Evolutionary conservation across 2,113 vertebrate genomes (phyloP).

Genomic region (Rana temporaria): DNA sequence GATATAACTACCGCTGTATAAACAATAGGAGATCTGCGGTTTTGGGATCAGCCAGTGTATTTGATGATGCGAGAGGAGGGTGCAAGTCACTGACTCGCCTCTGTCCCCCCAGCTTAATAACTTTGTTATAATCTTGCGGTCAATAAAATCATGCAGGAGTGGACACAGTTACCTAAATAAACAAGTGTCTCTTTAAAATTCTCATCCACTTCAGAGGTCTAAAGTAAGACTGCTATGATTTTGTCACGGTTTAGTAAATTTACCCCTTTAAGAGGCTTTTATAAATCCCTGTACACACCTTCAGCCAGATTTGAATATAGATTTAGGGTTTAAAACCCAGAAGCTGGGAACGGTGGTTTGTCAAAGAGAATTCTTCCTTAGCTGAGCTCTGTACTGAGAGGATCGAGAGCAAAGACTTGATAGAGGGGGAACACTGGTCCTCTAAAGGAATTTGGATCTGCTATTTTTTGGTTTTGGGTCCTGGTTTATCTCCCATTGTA

Average conservation of each 20-base stretch:
- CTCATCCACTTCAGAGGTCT: conserved; percentile 83
- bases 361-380: conserved; percentile 81
- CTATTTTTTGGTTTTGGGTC: conserved; percentile 65
- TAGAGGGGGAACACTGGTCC: conserved; percentile 69
- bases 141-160: conserved; percentile 72
- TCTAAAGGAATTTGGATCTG: conserved; percentile 75
- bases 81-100: conserved; percentile 57
- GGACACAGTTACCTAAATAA: conserved; percentile 79
- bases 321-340: conserved; percentile 96
- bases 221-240: conserved; percentile 93
- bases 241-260: conserved; percentile 98
- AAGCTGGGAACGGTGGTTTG: conserved; percentile 80
- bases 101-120: conserved; percentile 58
- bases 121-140: conserved; percentile 65
- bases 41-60: conserved; percentile 3
- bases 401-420: conserved; percentile 73
- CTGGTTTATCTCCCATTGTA: conserved; percentile 60
- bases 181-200: conserved; percentile 84
- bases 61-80: conserved; percentile 15
- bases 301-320: conserved; percentile 98
- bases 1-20: background rate
- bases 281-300: conserved; percentile 92
- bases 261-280: conserved; percentile 98
- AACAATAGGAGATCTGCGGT: background rate
- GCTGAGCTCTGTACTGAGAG: conserved; percentile 74